These are phyloP conservation scores for Apis cerana DNA, from an alignment of 1,140 invertebrate genomes.

Conservation along the genomic window DNA sequence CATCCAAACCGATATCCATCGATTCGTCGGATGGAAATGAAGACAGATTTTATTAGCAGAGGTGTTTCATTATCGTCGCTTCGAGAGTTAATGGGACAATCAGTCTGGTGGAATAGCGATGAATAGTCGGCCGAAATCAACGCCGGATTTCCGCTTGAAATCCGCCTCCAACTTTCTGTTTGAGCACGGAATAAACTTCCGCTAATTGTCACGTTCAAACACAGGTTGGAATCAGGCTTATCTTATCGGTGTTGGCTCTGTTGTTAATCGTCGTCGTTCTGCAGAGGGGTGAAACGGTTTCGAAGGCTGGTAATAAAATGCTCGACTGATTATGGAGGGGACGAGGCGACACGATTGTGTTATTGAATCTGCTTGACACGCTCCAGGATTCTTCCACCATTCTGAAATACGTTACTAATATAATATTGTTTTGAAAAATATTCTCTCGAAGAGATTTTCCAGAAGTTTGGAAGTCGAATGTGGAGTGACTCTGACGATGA, in stretches of 20 bases:
- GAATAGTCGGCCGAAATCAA: slow-evolving; percentile 1
- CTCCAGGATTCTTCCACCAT: neutral
- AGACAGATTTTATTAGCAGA: neutral
- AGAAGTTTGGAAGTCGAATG: neutral
- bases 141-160: neutral
- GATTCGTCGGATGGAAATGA: neutral
- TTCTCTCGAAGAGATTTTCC: neutral
- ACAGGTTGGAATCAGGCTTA: neutral
- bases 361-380: slow-evolving; percentile 38
- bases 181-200: slow-evolving; percentile 28
- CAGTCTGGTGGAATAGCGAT: neutral
- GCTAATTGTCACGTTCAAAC: slow-evolving; percentile 29
- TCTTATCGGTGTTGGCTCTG: neutral
- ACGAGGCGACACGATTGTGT: neutral
- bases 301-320: slow-evolving; percentile 18
- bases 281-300: no score
- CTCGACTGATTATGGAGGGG: slow-evolving; percentile 25
- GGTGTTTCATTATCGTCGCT: slow-evolving; percentile 12
- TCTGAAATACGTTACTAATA: slow-evolving; percentile 10
- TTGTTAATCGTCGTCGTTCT: neutral
- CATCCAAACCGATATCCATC: neutral
- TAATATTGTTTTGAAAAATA: neutral
- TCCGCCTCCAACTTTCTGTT: slow-evolving; percentile 12
- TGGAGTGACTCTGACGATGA: no score
- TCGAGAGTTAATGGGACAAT: neutral